A percentile compares a stretch with the other conserved stretches of the same genome.
phyloP scores from a whole-genome alignment of 2,888 invertebrate species.

The Calliphora vomitoria region DNA sequence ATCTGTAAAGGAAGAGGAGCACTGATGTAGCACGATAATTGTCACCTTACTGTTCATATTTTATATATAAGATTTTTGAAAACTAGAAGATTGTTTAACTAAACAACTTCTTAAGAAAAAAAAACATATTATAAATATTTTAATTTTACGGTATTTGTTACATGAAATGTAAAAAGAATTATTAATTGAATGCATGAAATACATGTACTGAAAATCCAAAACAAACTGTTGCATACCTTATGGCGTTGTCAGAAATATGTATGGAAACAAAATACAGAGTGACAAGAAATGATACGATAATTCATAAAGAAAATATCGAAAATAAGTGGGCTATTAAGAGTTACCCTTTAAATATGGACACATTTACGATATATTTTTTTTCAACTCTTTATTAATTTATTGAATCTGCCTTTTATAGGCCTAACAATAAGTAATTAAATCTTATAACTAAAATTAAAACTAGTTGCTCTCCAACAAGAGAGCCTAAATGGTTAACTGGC shows the following conservation, averaged over 20 bases:
- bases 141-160: constrained; percentile 46
- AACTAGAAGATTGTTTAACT: neutral
- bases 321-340: too few relatives aligned
- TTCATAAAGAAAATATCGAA: too few relatives aligned
- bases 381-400: too few relatives aligned
- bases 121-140: constrained; percentile 1
- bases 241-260: neutral
- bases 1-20: constrained; percentile 57
- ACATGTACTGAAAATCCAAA: constrained; percentile 80
- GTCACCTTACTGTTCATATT: constrained; percentile 25
- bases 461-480: too few relatives aligned
- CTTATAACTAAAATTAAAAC: too few relatives aligned
- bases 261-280: neutral
- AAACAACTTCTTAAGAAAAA: constrained; percentile 10
- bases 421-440: too few relatives aligned
- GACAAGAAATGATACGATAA: too few relatives aligned
- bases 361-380: too few relatives aligned
- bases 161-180: neutral
- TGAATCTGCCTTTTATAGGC: too few relatives aligned
- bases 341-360: too few relatives aligned
- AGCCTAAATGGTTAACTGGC: too few relatives aligned
- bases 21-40: neutral
- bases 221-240: constrained; percentile 65
- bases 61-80: neutral
- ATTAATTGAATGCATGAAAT: constrained; percentile 80